Evolutionary conservation across 2,888 invertebrate species (phyloP).

Genomic region (Orchesella flavescens): DNA sequence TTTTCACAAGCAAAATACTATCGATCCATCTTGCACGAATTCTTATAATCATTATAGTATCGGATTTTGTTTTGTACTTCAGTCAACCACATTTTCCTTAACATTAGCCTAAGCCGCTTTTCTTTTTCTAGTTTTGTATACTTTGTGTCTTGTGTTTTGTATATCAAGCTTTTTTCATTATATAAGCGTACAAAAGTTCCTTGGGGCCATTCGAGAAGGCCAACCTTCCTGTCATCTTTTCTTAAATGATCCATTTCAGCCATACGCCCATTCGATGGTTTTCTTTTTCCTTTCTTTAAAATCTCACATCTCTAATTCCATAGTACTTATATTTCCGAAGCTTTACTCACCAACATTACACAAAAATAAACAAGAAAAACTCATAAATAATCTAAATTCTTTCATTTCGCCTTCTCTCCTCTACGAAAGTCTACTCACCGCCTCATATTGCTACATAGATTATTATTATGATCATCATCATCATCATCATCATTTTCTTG

Average conservation of each 20-base stretch:
- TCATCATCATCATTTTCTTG: not conserved
- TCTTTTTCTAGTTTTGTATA: too few species aligned
- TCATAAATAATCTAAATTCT: constrained; percentile 66
- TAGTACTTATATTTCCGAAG: constrained; percentile 6
- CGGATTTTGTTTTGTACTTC: too few species aligned
- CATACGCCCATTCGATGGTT: constrained; percentile 66
- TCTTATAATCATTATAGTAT: too few species aligned
- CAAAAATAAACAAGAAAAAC: constrained; percentile 40
- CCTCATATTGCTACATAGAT: constrained; percentile 31
- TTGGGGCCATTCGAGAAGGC: constrained; percentile 25
- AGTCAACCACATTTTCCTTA: too few species aligned
- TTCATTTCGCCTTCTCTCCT: constrained; percentile 27
- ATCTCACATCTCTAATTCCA: constrained; percentile 1
- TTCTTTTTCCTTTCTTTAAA: constrained; percentile 11
- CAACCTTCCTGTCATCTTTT: constrained; percentile 69
- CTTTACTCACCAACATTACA: constrained; percentile 5
- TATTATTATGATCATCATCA: constrained; percentile 46
- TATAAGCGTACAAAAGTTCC: not conserved
- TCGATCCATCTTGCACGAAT: too few species aligned
- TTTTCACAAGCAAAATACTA: too few species aligned
- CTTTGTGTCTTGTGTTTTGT: too few species aligned
- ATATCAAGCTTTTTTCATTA: too few species aligned
- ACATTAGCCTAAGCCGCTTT: too few species aligned
- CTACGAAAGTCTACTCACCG: constrained; percentile 59
- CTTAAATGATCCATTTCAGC: constrained; percentile 70